These are phyloP conservation scores for Rhyacophila evoluta DNA, from an alignment of 2,888 invertebrate species.

Conservation along the genomic window DNA sequence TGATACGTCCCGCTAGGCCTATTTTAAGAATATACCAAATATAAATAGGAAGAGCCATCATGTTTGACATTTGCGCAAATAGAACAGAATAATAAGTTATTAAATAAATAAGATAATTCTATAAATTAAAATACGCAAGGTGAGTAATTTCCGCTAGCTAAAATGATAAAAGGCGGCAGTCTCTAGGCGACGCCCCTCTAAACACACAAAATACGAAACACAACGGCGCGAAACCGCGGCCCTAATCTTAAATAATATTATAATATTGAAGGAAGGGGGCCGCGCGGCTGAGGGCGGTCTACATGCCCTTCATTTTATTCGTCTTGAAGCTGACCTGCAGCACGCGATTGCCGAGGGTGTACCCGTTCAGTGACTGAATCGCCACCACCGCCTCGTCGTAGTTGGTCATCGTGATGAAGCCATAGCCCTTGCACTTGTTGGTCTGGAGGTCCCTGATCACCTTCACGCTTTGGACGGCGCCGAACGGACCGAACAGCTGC, in stretches of 20 bases:
- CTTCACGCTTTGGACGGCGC: slow-evolving; percentile 93
- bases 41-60: no score
- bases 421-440: slow-evolving; percentile 95
- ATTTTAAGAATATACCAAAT: no score
- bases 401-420: slow-evolving; percentile 95
- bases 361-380: slow-evolving; percentile 92
- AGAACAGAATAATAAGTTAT: slow-evolving; percentile 25
- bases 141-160: slow-evolving; percentile 43
- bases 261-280: slow-evolving; percentile 20
- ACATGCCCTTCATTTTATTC: slow-evolving; percentile 81
- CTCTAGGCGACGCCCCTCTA: slow-evolving; percentile 29
- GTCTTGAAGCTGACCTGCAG: slow-evolving; percentile 95
- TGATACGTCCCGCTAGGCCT: no score
- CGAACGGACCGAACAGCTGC: slow-evolving; percentile 97
- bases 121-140: slow-evolving; percentile 38
- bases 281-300: slow-evolving; percentile 61
- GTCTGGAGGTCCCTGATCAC: slow-evolving; percentile 92
- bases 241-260: slow-evolving; percentile 25
- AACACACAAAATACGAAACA: slow-evolving; percentile 36
- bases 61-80: background rate
- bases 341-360: slow-evolving; percentile 89
- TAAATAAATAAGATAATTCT: slow-evolving; percentile 42
- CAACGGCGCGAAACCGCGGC: slow-evolving; percentile 27
- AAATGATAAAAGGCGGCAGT: slow-evolving; percentile 35
- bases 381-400: slow-evolving; percentile 94